Base-by-base conservation (phyloP, 1,140 invertebrate species). In the Drosophila arawakana region DNA sequence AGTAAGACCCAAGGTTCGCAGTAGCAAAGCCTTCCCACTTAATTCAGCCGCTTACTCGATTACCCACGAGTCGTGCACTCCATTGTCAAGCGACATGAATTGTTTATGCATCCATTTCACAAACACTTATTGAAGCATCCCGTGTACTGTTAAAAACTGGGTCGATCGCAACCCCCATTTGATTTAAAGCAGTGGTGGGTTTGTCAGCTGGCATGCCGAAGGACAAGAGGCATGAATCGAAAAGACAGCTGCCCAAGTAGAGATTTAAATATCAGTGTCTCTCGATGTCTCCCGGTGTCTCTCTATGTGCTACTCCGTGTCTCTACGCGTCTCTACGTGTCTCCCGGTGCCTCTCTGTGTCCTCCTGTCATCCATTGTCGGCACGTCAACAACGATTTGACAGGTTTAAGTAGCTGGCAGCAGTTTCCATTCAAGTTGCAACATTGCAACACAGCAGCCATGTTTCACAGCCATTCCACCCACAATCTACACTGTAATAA, bases 371-470 rank as follows among this genome's bases (percentile, higher is more conserved):
- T 15, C 68, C 68, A 43, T 71, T 67, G 74, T 61, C 55, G 59
- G 57, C 59, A 47, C 59, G 41, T 74, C 57, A 18, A 47, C 55
- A 39, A 58, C 55, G 65, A 76, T 18, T 78, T 78, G 76, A 78
- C 76, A 73, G 68, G 47, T 54, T 73, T 72, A 78, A 77, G 75
- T 72, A 59, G 76, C 76, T 66, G 37, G 52, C 43, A 52, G 68
- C 67, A 78, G 47, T 35, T 21, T 57, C 18, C 54, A 57, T 30
- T 30, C 25, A 30, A 3, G 25, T 30, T 30, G 25, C 25, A 30
- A 30, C 25, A 11, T 7, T 25, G 50, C 25, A 52, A 35, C 50
- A 54, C 15, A n/a, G 13, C 50, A 52, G 25, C 49, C 35, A 34
- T 15, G n/a, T 15, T 37, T 8, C 41, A 13, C n/a, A n/a, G 11